Conservation (phyloP, 53 echinoderm and acorn worm genomes). For the Apostichopus leukothele region DNA sequence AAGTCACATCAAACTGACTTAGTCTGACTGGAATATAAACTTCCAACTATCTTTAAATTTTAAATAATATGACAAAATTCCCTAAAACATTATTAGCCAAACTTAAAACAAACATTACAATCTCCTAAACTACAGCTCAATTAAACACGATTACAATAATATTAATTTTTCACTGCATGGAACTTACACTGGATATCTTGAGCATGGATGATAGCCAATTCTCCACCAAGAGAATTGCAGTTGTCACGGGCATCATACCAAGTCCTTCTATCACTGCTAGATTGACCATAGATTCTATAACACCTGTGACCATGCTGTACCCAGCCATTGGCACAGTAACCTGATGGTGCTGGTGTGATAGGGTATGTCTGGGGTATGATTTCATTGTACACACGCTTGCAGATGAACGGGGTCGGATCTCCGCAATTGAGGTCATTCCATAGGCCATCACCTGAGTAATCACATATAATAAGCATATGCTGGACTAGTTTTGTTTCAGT, state of each 20-base stretch:
- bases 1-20: too few species aligned
- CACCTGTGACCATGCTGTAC: conserved; percentile 69
- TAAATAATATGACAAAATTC: too few species aligned
- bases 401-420: conserved; percentile 64
- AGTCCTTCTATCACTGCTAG: conserved; percentile 54
- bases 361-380: conserved; percentile 68
- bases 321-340: conserved; percentile 66
- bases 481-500: too few species aligned
- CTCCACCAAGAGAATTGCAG: conserved; percentile 56
- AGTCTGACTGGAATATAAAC: too few species aligned
- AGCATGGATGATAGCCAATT: conserved; percentile 66
- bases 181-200: conserved; percentile 77
- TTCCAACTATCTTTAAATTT: too few species aligned
- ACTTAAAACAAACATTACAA: too few species aligned
- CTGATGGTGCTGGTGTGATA: conserved; percentile 64
- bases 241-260: conserved; percentile 83
- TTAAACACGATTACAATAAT: too few species aligned
- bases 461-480: too few species aligned
- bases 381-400: conserved; percentile 53
- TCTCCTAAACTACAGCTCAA: too few species aligned
- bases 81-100: too few species aligned
- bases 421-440: conserved; percentile 97
- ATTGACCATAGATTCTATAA: conserved; percentile 65
- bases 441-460: conserved; percentile 41
- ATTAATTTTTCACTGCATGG: too few species aligned